Conservation (phyloP, 2,797 vertebrate genomes). For the Enteromius radiatus region DNA sequence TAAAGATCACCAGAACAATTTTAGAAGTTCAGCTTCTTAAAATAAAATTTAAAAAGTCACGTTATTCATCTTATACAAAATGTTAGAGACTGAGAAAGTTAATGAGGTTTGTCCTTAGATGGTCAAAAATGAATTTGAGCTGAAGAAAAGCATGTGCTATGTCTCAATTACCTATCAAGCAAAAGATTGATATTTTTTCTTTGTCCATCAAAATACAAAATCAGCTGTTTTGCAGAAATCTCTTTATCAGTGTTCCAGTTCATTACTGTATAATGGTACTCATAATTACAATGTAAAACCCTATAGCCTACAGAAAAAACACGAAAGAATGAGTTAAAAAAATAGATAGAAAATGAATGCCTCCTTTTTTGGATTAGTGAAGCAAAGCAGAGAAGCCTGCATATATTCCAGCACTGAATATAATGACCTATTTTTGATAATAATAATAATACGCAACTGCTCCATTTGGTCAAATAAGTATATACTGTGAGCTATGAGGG, state of each 20-base stretch:
- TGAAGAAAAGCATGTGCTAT: neutral
- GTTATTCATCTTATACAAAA: neutral
- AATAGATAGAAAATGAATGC: neutral
- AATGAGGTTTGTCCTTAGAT: constrained; percentile 10
- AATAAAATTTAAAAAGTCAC: neutral
- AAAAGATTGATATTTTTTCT: constrained; percentile 36
- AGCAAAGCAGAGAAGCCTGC: neutral
- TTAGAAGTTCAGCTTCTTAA: neutral
- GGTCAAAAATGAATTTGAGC: neutral
- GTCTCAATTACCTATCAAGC: neutral
- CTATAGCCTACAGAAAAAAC: neutral
- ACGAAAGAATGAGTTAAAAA: neutral
- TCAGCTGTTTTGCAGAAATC: constrained; percentile 25
- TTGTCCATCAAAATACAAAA: constrained; percentile 24
- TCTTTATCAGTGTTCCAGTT: constrained; percentile 19
- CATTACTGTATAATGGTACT: constrained; percentile 29
- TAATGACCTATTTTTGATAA: constrained; percentile 21
- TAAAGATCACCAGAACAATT: neutral
- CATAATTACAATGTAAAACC: constrained; percentile 17
- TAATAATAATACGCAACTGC: constrained; percentile 27
- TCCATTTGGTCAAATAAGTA: constrained; percentile 26
- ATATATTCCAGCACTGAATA: neutral
- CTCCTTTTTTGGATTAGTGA: constrained; percentile 13
- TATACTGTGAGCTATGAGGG: constrained; percentile 8
- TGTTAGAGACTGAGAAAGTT: neutral